phyloP scores from a whole-genome alignment of 2,888 invertebrate species.

The Lasiommata megera region DNA sequence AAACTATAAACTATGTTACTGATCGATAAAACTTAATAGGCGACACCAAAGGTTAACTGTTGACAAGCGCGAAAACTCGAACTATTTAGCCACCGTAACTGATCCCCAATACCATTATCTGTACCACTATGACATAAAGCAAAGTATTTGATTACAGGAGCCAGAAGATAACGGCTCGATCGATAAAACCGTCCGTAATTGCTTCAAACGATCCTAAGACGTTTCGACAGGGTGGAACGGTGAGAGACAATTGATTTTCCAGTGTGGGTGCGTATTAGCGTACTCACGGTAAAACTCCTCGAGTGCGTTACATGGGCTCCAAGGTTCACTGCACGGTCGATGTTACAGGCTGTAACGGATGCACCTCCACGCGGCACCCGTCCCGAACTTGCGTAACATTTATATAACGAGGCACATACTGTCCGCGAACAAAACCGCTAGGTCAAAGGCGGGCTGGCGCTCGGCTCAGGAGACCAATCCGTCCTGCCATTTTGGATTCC shows the following conservation, averaged over 20 bases:
- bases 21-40: conserved; percentile 51
- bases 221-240: conserved; percentile 19
- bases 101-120: conserved; percentile 21
- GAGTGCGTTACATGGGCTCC: conserved; percentile 64
- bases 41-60: conserved; percentile 32
- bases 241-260: conserved; percentile 33
- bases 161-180: conserved; percentile 55
- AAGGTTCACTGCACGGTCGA: conserved; percentile 51
- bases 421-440: conserved; percentile 49
- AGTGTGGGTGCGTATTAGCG: conserved; percentile 29
- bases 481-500: conserved; percentile 71
- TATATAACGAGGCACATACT: conserved; percentile 69
- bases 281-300: conserved; percentile 61
- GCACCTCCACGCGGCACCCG: conserved; percentile 61
- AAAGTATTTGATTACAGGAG: conserved; percentile 44
- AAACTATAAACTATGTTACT: conserved; percentile 27
- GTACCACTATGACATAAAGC: conserved; percentile 26
- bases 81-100: conserved; percentile 1
- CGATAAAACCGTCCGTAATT: conserved; percentile 51
- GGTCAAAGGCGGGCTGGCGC: conserved; percentile 56
- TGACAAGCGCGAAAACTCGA: conserved; percentile 46
- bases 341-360: conserved; percentile 51
- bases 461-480: conserved; percentile 47
- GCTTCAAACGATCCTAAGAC: conserved; percentile 8
- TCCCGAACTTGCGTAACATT: conserved; percentile 76